Evolutionary conservation across 2,113 vertebrate genomes (phyloP), one percentile per base, ranked within the genome.

Genomic region (Coreoperca whiteheadi): DNA sequence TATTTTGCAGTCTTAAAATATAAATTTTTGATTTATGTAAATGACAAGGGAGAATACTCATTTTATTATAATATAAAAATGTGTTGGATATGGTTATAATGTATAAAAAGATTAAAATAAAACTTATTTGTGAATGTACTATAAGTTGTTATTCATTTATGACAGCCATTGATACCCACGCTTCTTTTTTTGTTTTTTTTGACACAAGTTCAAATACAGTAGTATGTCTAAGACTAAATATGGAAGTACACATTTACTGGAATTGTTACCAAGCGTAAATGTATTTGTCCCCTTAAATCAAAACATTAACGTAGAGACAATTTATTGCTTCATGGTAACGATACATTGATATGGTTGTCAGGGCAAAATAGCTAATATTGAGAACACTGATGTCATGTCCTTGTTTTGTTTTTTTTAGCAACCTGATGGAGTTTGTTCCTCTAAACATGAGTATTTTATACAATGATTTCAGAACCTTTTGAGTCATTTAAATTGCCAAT

Each of bases 1-100:
- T 95, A 94, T 93, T 93, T 94, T 92, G 90, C 93, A 95, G 95
- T 95, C 95, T 96, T 96, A 95, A 94, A 90, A 89, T 92, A 91
- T 86, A 95, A 89, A 79, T 87, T 78, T 91, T 92, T 91, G 92
- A 93, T 88, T 94, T 93, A 89, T 94, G 89, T 94, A 92, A 90
- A 93, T 85, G 90, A 92, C 93, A 93, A 89, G 87, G 90, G 88
- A 91, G 83, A 92, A 89, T 79, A 94, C 90, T 94, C 91, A 92
- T 94, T 95, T 94, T 94, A 94, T 94, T 92, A 92, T 94, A 90
- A 94, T 93, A 92, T 91, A 91, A 94, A 90, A 93, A 91, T 89
- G 85, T 94, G 95, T 94, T 94, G 86, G 91, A 93, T 94, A 94
- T 94, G 91, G 91, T 95, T 95, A 91, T 94, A 94, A 93, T 95